Evolutionary conservation across 2,797 vertebrate genomes (phyloP), one percentile per base, ranked within the genome.

Genomic region (Pyrocephalus nanus): DNA sequence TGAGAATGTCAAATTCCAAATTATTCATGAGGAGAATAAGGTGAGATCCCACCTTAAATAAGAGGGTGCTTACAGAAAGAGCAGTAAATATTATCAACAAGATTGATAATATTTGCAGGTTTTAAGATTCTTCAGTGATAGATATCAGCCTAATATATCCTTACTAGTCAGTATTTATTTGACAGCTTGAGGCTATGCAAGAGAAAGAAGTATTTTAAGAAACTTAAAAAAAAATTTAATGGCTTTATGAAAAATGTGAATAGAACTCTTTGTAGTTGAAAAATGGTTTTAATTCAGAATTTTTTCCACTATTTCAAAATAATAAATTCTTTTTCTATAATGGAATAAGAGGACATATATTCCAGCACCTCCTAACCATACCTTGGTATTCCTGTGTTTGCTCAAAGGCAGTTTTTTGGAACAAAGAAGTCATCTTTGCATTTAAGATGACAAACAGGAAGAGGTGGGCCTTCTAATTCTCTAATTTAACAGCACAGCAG

Each of bases 11-110:
- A 96, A 86, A 15, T 97, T 99, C 92, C 97, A 98, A 45, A 92
- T 99, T 69, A 81, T 97, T 96, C 98, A 98, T 70, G 91, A 96
- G 36, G 89, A 96, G 27, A 98, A 95, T 47, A 98, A 99, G 99
- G 99, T 99, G 76, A 97, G 97, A 77, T 34, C 48, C 40, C 32
- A 45, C 38, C 18, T 57, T 32, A 14, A 15, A 3, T 58, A 57
- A 65, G 6, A 80, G 4, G 2, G 9, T 53, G 26, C 50, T 79
- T 87, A 64, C n/a, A 88, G 58, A 88, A 76, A 40, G 12, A 89
- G 32, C 14, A 67, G 23, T 72, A 58, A 70, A 29, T 86, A 32
- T 55, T 79, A 21, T 71, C 60, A 87, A 10, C 4, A 58, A 45
- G 12, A 69, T 40, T 76, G 27, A 72, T 83, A 94, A 42, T 92